Evolutionary conservation across 2,888 invertebrate genomes (phyloP).

Genomic region (Theodoxus fluviatilis): DNA sequence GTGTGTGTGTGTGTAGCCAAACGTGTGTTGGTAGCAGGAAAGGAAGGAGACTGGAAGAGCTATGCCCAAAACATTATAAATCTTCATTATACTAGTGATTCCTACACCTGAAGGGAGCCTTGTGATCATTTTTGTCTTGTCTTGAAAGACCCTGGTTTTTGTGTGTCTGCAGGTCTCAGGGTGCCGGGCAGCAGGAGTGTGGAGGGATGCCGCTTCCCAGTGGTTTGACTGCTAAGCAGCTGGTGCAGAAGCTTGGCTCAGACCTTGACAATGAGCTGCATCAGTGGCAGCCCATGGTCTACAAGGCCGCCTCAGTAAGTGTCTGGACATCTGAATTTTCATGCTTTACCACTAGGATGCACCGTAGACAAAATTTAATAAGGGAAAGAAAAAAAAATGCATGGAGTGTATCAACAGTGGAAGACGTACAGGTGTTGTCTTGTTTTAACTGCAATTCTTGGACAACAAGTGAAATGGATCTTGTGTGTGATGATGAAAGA

Average conservation of each 20-base stretch:
- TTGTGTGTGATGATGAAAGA: too few species aligned
- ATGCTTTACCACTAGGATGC: background rate
- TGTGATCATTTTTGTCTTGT: too few species aligned
- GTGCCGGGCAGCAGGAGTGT: slow-evolving; percentile 38
- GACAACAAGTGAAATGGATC: too few species aligned
- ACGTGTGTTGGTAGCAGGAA: too few species aligned
- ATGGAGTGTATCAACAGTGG: background rate
- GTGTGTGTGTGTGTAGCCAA: too few species aligned
- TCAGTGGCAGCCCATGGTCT: slow-evolving; percentile 51
- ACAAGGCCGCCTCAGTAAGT: slow-evolving; percentile 31
- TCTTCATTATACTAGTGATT: too few species aligned
- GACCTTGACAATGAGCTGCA: slow-evolving; percentile 52
- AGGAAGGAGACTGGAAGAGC: too few species aligned
- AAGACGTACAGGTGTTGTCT: background rate
- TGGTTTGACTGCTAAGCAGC: slow-evolving; percentile 54
- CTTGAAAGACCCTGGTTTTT: too few species aligned
- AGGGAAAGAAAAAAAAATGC: background rate
- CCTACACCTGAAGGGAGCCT: too few species aligned
- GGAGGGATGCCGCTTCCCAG: slow-evolving; percentile 53
- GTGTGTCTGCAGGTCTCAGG: slow-evolving; percentile 43
- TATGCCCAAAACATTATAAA: too few species aligned
- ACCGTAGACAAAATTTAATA: background rate
- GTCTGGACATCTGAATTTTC: too few species aligned
- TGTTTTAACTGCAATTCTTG: too few species aligned
- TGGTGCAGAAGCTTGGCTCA: slow-evolving; percentile 54